Base-by-base conservation (phyloP, 1,140 invertebrate genomes). In the Maconellicoccus hirsutus region DNA sequence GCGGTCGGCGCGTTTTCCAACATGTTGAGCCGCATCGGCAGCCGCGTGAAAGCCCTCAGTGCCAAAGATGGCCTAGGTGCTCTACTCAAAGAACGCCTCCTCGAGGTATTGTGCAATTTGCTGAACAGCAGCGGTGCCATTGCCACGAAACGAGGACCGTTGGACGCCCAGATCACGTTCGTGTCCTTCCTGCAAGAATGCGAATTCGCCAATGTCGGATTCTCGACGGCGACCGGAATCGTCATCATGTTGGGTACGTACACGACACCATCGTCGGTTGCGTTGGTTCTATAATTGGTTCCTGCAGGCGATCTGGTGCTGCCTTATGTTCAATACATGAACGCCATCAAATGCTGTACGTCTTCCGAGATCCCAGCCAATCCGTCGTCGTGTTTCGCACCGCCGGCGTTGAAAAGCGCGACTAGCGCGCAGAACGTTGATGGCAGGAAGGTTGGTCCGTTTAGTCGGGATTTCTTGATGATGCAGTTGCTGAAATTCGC, bases 161-260 rank as follows among this genome's bases (percentile, higher is more conserved):
- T 92, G 7, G 91, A 93, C 82, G 90, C 88, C 0, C 90, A 93
- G 77, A 88, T 85, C 76, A 86, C 86, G 75, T 80, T 93, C 59
- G 80, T 92, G 42, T 86, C 86, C 16, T 84, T 86, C 25, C 77
- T 91, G 27, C 76, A 88, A 0, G 83, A 85, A 77, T 79, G 89
- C 52, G 84, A 87, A 73, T 90, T 87, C 76, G 80, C 82, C 16
- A 85, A 86, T 72, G 84, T 86, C 16, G 42, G 42, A 52, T 52
- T 52, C n/a, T 52, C 42, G 6, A 52, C 42, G 16, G 42, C 42
- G 6, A 52, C 10, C 42, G 42, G 42, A 52, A 52, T 52, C n/a
- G n/a, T 52, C 6, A 52, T 52, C 2, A 52, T 52, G 42, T 16
- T 52, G 2, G 42, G 42, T 52, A 52, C n/a, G n/a, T n/a, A n/a